Evolutionary conservation across 2,888 invertebrate genomes (phyloP).

Genomic region (Eristalinus aeneus): DNA sequence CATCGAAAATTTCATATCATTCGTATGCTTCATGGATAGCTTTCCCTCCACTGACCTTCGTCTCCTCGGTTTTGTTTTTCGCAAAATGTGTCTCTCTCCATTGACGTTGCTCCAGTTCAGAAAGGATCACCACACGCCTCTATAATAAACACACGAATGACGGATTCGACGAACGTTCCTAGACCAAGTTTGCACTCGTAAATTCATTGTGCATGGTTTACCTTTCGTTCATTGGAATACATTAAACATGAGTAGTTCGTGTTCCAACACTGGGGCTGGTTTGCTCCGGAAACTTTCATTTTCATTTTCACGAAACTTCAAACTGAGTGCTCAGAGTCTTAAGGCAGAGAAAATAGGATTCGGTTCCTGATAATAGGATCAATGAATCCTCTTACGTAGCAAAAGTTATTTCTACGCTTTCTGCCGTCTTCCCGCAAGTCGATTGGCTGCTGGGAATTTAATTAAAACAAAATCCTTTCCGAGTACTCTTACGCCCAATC

Average conservation of each 20-base stretch:
- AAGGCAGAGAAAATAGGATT: neutral
- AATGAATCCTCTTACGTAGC: neutral
- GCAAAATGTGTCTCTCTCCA: too few species aligned
- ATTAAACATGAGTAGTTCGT: neutral
- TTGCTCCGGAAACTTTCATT: neutral
- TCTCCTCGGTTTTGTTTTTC: too few species aligned
- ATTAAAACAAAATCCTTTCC: slow-evolving; percentile 32
- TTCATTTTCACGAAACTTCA: neutral
- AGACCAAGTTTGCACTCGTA: neutral
- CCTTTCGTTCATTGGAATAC: neutral
- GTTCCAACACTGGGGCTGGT: neutral
- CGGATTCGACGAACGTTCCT: neutral
- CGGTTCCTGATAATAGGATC: neutral
- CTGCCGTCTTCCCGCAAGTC: neutral
- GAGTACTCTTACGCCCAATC: neutral
- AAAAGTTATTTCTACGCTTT: neutral
- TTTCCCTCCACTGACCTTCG: too few species aligned
- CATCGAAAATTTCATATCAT: too few species aligned
- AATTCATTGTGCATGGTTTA: neutral
- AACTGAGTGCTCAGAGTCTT: neutral
- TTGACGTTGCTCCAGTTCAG: too few species aligned
- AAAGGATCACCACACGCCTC: too few species aligned
- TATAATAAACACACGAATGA: too few species aligned
- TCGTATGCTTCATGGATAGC: too few species aligned
- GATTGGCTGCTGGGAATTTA: slow-evolving; percentile 16